phyloP scores from a whole-genome alignment of 2,888 invertebrate genomes.

The Drosophila atroscutellata region DNA sequence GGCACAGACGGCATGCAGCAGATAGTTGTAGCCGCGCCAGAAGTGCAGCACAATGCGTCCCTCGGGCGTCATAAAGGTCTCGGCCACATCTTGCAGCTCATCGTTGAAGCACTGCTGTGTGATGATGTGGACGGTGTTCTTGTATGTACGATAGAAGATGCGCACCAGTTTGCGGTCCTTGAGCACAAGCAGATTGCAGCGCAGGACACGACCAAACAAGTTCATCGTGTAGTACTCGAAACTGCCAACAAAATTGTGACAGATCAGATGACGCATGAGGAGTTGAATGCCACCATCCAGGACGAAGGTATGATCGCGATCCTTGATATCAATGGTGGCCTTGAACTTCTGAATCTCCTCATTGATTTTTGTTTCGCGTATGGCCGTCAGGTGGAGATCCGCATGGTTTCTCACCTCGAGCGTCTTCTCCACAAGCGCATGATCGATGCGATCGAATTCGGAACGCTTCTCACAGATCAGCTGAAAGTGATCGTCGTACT shows the following conservation, averaged over 20 bases:
- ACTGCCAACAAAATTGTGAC: conserved; percentile 73
- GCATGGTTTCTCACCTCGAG: conserved; percentile 74
- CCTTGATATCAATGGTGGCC: conserved; percentile 77
- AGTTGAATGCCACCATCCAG: conserved; percentile 81
- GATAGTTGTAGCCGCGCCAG: conserved; percentile 79
- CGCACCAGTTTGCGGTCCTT: conserved; percentile 72
- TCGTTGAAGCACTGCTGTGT: conserved; percentile 80
- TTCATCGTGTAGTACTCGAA: conserved; percentile 80
- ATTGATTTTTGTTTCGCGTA: conserved; percentile 76
- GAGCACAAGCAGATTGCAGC: conserved; percentile 66
- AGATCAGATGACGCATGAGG: conserved; percentile 77
- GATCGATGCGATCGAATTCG: conserved; percentile 80
- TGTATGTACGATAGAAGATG: conserved; percentile 78
- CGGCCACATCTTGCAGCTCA: conserved; percentile 75
- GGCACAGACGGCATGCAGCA: conserved; percentile 74
- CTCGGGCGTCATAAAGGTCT: conserved; percentile 71
- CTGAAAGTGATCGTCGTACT: conserved; percentile 77
- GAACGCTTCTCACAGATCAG: conserved; percentile 77
- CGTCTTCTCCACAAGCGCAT: conserved; percentile 71
- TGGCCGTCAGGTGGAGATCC: conserved; percentile 63
- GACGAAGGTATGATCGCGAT: conserved; percentile 74
- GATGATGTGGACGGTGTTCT: conserved; percentile 63
- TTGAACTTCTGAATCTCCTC: conserved; percentile 76
- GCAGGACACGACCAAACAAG: conserved; percentile 74
- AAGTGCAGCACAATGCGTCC: conserved; percentile 80